Percentiles rank a stretch among this genome's conserved stretches.
Evolutionary conservation across 2,113 vertebrate genomes (phyloP).

Genomic region (Psittacula cyanocephala): DNA sequence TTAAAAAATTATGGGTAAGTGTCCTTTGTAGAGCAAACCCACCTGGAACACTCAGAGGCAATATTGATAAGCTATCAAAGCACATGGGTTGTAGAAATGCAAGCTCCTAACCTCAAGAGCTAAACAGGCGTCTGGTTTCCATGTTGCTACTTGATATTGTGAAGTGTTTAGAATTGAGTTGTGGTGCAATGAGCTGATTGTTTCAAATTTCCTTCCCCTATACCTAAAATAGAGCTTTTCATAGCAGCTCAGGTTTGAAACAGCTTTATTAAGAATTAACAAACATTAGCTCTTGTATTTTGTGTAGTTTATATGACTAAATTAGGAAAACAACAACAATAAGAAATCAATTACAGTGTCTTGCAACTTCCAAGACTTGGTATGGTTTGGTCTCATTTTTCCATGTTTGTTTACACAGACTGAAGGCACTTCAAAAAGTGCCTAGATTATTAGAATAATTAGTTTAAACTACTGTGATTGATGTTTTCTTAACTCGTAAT

Average conservation of each 20-base stretch:
- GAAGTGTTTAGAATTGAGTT: neutral
- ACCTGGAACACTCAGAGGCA: neutral
- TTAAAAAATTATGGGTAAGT: neutral
- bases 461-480: neutral
- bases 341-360: neutral
- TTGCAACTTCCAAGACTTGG: neutral
- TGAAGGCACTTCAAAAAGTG: neutral
- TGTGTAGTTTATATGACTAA: neutral
- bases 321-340: neutral
- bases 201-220: neutral
- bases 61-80: neutral
- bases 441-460: neutral
- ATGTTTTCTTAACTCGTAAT: neutral
- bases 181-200: neutral
- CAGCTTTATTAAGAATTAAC: neutral
- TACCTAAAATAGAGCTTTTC: neutral
- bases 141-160: neutral
- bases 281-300: neutral
- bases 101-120: neutral
- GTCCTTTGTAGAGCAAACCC: neutral
- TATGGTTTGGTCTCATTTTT: neutral
- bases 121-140: neutral
- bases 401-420: neutral
- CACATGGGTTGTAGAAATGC: neutral
- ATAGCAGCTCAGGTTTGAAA: neutral